Conservation (phyloP, 2,113 vertebrate genomes). For the Daboia siamensis region DNA sequence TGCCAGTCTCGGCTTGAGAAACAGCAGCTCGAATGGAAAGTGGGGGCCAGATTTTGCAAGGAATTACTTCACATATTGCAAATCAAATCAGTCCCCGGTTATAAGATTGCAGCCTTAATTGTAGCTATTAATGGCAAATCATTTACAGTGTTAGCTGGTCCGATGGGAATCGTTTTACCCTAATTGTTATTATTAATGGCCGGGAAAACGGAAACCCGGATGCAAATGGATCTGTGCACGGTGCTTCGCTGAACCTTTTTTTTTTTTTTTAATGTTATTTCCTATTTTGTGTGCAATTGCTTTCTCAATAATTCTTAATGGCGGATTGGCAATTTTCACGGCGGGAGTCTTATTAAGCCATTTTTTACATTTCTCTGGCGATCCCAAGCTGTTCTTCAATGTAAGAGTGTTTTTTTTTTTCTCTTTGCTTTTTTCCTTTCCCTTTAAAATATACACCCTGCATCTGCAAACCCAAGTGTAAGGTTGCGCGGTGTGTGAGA, state of each 20-base stretch:
- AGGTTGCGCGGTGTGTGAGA: not conserved
- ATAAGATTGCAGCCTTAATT: not conserved
- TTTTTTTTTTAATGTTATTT: not conserved
- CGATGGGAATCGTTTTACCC: not conserved
- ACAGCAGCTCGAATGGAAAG: no score
- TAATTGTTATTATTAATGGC: not conserved
- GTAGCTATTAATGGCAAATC: not conserved
- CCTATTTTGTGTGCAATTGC: not conserved
- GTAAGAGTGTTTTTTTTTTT: not conserved
- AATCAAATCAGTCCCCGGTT: not conserved
- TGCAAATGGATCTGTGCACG: no score
- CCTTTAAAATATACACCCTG: not conserved
- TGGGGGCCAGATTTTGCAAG: not conserved
- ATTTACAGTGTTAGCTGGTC: not conserved
- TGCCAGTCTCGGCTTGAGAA: rapidly evolving
- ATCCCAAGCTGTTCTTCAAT: not conserved
- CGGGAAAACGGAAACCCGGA: not conserved
- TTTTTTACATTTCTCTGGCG: not conserved
- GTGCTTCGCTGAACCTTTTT: not conserved
- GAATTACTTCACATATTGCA: not conserved
- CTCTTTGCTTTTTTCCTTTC: not conserved
- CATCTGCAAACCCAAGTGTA: rapidly evolving
- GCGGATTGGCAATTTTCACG: not conserved
- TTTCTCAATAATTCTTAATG: not conserved
- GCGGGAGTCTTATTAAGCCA: not conserved